Percentiles rank a stretch among this genome's conserved stretches.
Conservation (phyloP, 2,797 vertebrate species). For the Peromyscus aztecus region DNA sequence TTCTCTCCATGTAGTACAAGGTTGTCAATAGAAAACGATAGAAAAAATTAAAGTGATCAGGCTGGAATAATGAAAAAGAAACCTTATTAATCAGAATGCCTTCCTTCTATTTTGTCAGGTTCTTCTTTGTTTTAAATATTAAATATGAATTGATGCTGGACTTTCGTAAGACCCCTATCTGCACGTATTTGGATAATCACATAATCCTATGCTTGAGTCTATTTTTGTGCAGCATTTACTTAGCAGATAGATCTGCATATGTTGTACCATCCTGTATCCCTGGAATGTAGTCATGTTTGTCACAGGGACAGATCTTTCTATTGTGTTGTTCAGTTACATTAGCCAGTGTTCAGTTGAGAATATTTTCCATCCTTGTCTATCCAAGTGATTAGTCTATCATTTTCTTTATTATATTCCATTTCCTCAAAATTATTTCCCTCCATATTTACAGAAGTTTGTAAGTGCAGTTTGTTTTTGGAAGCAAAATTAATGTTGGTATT, state of each 20-base stretch:
- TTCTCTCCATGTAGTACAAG: neutral
- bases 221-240: neutral
- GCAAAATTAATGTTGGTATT: neutral
- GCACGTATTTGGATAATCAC: neutral
- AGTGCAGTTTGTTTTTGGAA: neutral
- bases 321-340: neutral
- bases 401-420: neutral
- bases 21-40: neutral
- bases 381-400: neutral
- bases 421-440: neutral
- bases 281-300: neutral
- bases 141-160: neutral
- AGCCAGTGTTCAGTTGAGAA: neutral
- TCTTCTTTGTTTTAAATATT: neutral
- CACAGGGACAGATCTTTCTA: neutral
- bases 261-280: neutral
- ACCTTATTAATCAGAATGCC: neutral
- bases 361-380: neutral
- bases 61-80: neutral
- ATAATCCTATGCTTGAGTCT: neutral
- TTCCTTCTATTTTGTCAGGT: neutral
- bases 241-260: neutral
- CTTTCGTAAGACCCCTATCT: neutral
- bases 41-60: too few species aligned
- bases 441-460: neutral